Percentiles rank a stretch among this genome's conserved stretches.
phyloP scores from a whole-genome alignment of 2,113 vertebrate genomes.

The Chinchilla lanigera region DNA sequence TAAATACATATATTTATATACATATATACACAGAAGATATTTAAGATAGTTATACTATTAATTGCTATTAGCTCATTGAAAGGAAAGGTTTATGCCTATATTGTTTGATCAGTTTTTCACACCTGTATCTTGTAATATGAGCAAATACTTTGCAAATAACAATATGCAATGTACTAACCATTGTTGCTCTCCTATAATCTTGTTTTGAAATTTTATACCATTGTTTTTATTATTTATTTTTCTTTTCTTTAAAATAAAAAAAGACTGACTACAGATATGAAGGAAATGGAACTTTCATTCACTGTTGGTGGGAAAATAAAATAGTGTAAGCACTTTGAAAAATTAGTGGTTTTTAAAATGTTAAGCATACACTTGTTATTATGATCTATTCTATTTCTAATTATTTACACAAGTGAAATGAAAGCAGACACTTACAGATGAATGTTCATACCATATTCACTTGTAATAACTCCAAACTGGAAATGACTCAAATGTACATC shows the following conservation, averaged over 20 bases:
- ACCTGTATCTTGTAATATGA: no score
- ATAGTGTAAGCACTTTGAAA: background rate
- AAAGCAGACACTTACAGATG: background rate
- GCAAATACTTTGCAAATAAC: no score
- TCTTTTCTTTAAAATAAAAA: background rate
- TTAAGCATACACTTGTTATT: background rate
- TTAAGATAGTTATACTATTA: no score
- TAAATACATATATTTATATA: no score
- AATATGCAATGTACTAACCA: no score
- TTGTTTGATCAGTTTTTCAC: no score
- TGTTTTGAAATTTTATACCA: no score
- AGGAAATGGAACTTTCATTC: background rate
- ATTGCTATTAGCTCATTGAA: no score
- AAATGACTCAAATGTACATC: background rate
- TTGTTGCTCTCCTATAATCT: no score
- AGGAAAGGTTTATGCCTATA: no score
- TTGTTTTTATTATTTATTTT: no score
- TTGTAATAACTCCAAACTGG: background rate
- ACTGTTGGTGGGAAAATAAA: background rate
- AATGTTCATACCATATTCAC: background rate
- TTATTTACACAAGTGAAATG: background rate
- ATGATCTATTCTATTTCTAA: background rate
- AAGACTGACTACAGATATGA: background rate
- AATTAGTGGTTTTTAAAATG: background rate
- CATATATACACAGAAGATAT: no score